Evolutionary conservation across 2,797 vertebrate genomes (phyloP), one percentile per base, ranked within the genome.

Genomic region (Rachycentron canadum): DNA sequence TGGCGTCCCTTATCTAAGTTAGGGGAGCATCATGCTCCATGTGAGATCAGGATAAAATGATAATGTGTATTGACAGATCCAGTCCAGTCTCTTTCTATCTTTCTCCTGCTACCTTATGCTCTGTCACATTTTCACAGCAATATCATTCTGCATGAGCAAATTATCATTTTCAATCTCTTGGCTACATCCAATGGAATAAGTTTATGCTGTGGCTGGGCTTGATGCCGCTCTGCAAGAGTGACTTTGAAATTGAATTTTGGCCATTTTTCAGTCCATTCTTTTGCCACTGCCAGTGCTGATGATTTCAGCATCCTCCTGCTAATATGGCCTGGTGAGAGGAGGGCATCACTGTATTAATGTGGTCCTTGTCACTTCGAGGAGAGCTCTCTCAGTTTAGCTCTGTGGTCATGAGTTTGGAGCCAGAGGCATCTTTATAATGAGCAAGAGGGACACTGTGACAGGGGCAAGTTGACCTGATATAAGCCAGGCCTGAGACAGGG

Each of bases 361-460:
- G 69, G 6, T 85, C 69, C 77, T 43, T 71, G 84, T 87, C 85
- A 81, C 68, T 69, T 28, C 1, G 7, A 81, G 64, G 74, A 49
- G 67, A 75, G 75, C 63, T 63, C 57, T 78, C 78, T 75, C 70
- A 57, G 52, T 86, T 88, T 72, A 65, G 64, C 50, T 80, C 69
- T 36, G 59, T 30, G 77, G 69, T 85, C 84, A 50, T 49, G 73
- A 45, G 73, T 79, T 75, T 30, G 9, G 61, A 78, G 89, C 88
- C 87, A 36, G 81, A 76, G 82, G 86, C 80, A 3, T 79, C 78
- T 88, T 90, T 91, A 87, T 92, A 90, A 91, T 83, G 86, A 90
- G 79, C 76, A 6, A 69, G 30, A 69, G 67, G 78, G 81, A 71
- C 73, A 55, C 17, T 10, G 52, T 52, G 78, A 80, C 71, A 59